Conservation (phyloP, 64 coral and sea anemone genomes). For the Acropora tenuis region DNA sequence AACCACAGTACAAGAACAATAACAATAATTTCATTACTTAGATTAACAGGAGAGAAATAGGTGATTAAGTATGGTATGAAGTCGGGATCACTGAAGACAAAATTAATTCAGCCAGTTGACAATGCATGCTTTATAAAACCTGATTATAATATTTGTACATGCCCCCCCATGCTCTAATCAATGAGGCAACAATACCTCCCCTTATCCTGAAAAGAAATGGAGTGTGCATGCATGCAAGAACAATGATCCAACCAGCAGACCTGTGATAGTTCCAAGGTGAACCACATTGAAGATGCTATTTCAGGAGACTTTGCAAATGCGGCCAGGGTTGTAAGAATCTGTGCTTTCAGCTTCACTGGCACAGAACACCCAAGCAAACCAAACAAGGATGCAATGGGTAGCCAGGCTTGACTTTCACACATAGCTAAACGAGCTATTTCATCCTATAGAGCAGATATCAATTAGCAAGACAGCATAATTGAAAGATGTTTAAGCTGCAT, state of each 20-base stretch:
- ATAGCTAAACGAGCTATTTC: slow-evolving; percentile 86
- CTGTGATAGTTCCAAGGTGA: slow-evolving; percentile 89
- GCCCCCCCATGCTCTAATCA: too few species aligned
- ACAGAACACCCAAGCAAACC: slow-evolving; percentile 93
- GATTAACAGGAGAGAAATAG: too few species aligned
- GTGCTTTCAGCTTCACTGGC: slow-evolving; percentile 75
- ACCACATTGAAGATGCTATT: slow-evolving; percentile 92
- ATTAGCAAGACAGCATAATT: background rate
- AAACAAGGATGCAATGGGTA: slow-evolving; percentile 96
- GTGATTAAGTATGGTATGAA: too few species aligned
- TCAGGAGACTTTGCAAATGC: slow-evolving; percentile 97
- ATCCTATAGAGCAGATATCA: slow-evolving; percentile 47
- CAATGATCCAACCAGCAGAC: background rate
- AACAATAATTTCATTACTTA: too few species aligned
- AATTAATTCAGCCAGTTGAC: too few species aligned
- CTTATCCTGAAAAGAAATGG: background rate
- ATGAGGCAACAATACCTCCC: too few species aligned
- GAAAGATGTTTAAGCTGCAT: background rate
- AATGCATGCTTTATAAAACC: too few species aligned
- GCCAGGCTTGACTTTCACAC: slow-evolving; percentile 95
- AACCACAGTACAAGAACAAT: too few species aligned
- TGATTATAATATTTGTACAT: too few species aligned
- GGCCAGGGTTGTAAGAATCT: slow-evolving; percentile 79
- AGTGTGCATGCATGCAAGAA: too few species aligned
- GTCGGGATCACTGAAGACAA: too few species aligned